Conservation (phyloP, 2,113 vertebrate genomes). For the Burhinus oedicnemus region DNA sequence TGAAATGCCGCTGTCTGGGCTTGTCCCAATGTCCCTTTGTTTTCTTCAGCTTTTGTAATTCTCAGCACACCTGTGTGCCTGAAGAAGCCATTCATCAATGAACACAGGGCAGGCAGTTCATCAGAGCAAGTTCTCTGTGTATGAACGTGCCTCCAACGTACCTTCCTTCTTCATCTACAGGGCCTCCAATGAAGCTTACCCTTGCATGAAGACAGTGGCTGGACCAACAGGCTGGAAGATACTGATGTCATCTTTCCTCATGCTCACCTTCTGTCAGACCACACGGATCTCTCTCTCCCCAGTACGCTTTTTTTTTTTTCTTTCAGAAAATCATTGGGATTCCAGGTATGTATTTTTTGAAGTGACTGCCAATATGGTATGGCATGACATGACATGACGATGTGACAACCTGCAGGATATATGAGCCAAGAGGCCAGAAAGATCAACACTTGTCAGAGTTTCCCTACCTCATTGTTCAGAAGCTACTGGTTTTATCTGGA, state of each 20-base stretch:
- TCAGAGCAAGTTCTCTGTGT: not conserved
- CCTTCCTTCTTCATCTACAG: not conserved
- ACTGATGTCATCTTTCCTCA: not conserved
- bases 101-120: not conserved
- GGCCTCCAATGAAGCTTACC: not conserved
- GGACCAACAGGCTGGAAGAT: not conserved
- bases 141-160: not conserved
- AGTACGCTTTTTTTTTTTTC: not conserved
- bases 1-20: slow-evolving; percentile 20
- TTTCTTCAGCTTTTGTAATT: slow-evolving; percentile 21
- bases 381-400: not conserved
- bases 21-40: slow-evolving; percentile 29
- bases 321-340: not conserved
- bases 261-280: not conserved
- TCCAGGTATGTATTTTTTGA: not conserved
- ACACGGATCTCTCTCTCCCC: not conserved
- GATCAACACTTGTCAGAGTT: not conserved
- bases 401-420: not conserved
- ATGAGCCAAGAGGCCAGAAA: not conserved
- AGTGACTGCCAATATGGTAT: not conserved
- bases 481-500: not conserved
- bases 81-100: slow-evolving; percentile 39
- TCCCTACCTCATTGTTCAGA: not conserved
- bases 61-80: not conserved
- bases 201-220: not conserved